Base-by-base conservation (phyloP, 2,888 invertebrate genomes). In the Orchestes rusci region DNA sequence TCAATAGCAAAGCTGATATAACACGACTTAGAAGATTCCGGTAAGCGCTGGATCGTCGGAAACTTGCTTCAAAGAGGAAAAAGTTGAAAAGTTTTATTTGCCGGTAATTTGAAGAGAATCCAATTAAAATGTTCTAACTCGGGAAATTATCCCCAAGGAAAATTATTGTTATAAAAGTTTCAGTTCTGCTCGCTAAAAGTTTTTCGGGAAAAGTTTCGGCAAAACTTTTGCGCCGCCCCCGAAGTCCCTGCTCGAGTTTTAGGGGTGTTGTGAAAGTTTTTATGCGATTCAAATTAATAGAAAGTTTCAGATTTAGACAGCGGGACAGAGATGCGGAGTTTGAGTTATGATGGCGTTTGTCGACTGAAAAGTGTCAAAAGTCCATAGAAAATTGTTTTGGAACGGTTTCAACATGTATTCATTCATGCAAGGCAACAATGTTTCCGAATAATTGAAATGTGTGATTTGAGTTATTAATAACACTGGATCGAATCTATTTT, bases 121-220 rank as follows among this genome's bases (percentile, higher is more conserved):
- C 56, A 56, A 56, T 56, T 56, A 56, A 55, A 56, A 54, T 56
- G 55, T 56, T 55, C 53, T 52, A 52, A 55, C 54, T 54, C 49
- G 45, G 51, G 50, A 56, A 51, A 55, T 56, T 53, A 56, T 56
- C 55, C 56, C 53, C 51, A 50, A 51, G 52, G 56, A 56, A 52
- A 56, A 56, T 56, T 56, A 56, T 56, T 56, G 56, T 51, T 55
- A 55, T 55, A 48, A 53, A 56, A 55, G 53, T 56, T 56, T 50
- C 45, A 48, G 53, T 47, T 54, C 51, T 47, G 47, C 44, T 38
- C 23, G 37, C 41, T 30, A 19, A 43, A 50, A 52, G 43, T 50
- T 46, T 39, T 33, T 31, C 32, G 7, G 23, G n/a, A 23, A 23
- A 42, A 41, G 40, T 35, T 45, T 43, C 32, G 35, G 39, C 23